Conservation (phyloP, 1,140 invertebrate genomes). For the Ceratitis capitata region DNA sequence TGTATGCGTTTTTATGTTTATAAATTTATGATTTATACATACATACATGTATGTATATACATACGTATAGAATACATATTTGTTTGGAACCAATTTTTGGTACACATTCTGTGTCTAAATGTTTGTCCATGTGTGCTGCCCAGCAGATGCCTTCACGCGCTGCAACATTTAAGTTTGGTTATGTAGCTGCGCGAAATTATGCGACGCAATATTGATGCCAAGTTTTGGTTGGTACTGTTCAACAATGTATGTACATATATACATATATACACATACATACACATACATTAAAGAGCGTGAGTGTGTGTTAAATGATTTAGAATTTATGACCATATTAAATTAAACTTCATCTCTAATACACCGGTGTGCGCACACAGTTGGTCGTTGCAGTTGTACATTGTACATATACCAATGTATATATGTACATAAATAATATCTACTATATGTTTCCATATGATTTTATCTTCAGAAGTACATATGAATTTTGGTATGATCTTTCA, state of each 20-base stretch:
- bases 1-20: too few species aligned
- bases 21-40: background rate
- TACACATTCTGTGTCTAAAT: background rate
- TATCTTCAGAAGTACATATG: too few species aligned
- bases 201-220: background rate
- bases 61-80: background rate
- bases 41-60: background rate
- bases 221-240: background rate
- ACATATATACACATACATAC: too few species aligned
- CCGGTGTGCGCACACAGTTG: background rate
- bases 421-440: too few species aligned
- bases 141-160: background rate
- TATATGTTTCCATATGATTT: too few species aligned
- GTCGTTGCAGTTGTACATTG: too few species aligned
- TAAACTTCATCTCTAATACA: background rate
- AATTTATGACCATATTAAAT: slow-evolving; percentile 24
- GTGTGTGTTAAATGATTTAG: background rate
- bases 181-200: background rate
- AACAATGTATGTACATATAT: too few species aligned
- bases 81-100: background rate
- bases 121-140: background rate
- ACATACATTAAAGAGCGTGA: background rate
- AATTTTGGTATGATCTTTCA: too few species aligned
- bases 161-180: background rate
- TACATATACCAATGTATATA: background rate